phyloP scores from a whole-genome alignment of 1,140 invertebrate species.

The Platyscapa corneri region DNA sequence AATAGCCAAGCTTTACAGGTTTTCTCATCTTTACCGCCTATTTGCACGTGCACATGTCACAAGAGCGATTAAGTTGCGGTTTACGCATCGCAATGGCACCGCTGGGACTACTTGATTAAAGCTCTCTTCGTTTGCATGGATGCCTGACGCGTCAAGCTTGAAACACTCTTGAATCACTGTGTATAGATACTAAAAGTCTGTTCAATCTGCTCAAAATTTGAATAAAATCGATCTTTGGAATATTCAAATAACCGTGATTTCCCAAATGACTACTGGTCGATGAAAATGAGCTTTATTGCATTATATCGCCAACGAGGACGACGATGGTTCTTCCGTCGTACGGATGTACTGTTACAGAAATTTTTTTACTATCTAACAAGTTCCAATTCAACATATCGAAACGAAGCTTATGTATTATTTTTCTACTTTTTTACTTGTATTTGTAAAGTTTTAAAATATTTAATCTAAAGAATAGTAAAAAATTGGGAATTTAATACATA shows the following conservation, averaged over 20 bases:
- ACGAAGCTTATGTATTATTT: no score
- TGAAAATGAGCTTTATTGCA: slow-evolving; percentile 32
- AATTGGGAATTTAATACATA: no score
- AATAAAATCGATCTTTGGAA: slow-evolving; percentile 47
- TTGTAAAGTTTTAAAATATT: no score
- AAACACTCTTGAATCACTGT: background rate
- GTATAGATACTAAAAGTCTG: background rate
- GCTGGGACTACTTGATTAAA: slow-evolving; percentile 64
- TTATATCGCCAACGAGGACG: background rate
- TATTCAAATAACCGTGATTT: slow-evolving; percentile 26
- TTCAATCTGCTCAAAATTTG: slow-evolving; percentile 16
- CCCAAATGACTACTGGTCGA: slow-evolving; percentile 44
- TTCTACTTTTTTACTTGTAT: no score
- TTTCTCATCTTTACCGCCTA: slow-evolving; percentile 16
- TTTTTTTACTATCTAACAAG: no score
- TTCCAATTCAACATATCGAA: no score
- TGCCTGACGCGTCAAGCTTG: slow-evolving; percentile 43
- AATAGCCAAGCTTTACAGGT: slow-evolving; percentile 11
- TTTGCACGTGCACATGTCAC: background rate
- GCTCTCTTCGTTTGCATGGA: slow-evolving; percentile 43
- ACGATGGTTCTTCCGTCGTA: background rate
- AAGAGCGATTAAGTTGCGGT: background rate
- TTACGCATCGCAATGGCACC: slow-evolving; percentile 39
- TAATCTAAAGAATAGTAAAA: no score
- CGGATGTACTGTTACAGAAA: no score